phyloP scores from a whole-genome alignment of 2,797 vertebrate species.

The Rhinophrynus dorsalis region DNA sequence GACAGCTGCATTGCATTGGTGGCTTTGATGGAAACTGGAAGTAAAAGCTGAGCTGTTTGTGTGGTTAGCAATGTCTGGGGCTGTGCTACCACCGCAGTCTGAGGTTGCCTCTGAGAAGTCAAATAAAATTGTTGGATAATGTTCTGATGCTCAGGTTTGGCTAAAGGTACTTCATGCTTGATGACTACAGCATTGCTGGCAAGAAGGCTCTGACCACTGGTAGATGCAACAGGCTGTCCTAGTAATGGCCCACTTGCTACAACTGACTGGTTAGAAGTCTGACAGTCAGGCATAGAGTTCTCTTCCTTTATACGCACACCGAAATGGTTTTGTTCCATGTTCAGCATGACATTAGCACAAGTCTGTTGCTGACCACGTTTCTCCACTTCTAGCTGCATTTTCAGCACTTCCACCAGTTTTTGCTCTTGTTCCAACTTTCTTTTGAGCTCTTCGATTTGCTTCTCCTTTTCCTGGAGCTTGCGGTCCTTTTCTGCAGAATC shows the following conservation, averaged over 20 bases:
- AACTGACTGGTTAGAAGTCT: conserved; percentile 55
- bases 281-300: conserved; percentile 59
- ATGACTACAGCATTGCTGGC: conserved; percentile 72
- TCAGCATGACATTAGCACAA: conserved; percentile 53
- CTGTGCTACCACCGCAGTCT: conserved; percentile 67
- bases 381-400: conserved; percentile 92
- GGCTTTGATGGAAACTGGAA: conserved; percentile 80
- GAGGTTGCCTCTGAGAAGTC: conserved; percentile 74
- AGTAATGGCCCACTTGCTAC: conserved; percentile 52
- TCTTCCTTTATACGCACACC: conserved; percentile 78
- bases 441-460: conserved; percentile 92
- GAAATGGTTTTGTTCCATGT: conserved; percentile 54
- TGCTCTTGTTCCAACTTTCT: conserved; percentile 93
- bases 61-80: conserved; percentile 77
- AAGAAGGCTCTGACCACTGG: conserved; percentile 64
- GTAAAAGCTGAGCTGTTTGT: conserved; percentile 76
- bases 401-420: conserved; percentile 91
- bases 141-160: conserved; percentile 64
- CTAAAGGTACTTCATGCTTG: conserved; percentile 77
- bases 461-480: conserved; percentile 92
- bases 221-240: conserved; percentile 60
- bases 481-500: conserved; percentile 81
- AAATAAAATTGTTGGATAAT: conserved; percentile 70
- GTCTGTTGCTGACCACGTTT: conserved; percentile 80
- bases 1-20: conserved; percentile 76